A percentile compares a stretch with the other conserved stretches of the same genome.
These are phyloP conservation scores for Dyspetes luteomarginatus DNA, from an alignment of 2,888 invertebrate genomes.

Conservation along the genomic window DNA sequence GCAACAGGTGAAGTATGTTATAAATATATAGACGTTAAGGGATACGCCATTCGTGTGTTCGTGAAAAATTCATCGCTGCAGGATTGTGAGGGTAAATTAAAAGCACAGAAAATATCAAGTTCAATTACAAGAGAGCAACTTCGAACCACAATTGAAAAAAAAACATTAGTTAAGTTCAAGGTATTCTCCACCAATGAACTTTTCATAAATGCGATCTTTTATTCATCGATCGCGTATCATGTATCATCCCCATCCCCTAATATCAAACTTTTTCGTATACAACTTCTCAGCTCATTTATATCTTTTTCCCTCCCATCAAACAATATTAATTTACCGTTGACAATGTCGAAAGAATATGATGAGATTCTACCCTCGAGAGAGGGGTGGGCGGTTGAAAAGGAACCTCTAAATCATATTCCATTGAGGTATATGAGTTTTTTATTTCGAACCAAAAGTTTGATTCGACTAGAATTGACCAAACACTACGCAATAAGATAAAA, in stretches of 20 bases:
- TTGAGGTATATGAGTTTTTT: slow-evolving; percentile 43
- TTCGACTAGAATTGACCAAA: too few relatives aligned
- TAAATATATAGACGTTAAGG: not conserved
- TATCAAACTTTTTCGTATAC: too few relatives aligned
- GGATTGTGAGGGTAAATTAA: too few relatives aligned
- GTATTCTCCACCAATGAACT: too few relatives aligned
- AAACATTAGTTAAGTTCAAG: too few relatives aligned
- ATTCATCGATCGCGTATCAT: too few relatives aligned
- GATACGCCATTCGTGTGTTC: not conserved
- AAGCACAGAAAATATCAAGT: too few relatives aligned
- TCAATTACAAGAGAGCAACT: too few relatives aligned
- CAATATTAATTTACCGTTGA: slow-evolving; percentile 18
- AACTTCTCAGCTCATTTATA: not conserved
- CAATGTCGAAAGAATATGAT: not conserved
- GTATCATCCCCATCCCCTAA: too few relatives aligned
- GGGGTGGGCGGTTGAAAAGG: not conserved
- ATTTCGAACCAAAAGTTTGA: slow-evolving; percentile 54
- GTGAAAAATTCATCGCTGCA: not conserved
- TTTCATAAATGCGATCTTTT: too few relatives aligned
- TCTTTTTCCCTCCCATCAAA: slow-evolving; percentile 10
- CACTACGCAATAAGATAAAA: too few relatives aligned
- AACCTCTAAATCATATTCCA: slow-evolving; percentile 38
- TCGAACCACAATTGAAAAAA: too few relatives aligned
- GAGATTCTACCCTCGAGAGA: not conserved
- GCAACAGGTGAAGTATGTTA: not conserved